phyloP scores from a whole-genome alignment of 2,888 invertebrate genomes.

The Drosophila paracracens region DNA sequence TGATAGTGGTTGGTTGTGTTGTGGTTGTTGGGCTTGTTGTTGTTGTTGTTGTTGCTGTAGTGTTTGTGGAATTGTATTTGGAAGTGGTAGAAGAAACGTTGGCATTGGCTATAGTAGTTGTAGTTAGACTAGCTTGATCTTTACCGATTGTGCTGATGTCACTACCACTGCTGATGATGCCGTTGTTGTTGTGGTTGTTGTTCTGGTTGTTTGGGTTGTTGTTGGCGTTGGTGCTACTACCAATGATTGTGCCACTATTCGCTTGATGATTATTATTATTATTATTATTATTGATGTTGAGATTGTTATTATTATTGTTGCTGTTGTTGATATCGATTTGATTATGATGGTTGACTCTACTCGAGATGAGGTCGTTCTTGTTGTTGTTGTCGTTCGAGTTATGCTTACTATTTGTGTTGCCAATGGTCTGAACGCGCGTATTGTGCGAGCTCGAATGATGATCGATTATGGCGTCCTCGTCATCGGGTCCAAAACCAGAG shows the following conservation, averaged over 20 bases:
- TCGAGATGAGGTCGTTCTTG: slow-evolving; percentile 75
- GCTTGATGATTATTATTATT: slow-evolving; percentile 82
- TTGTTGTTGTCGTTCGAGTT: slow-evolving; percentile 76
- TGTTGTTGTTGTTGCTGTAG: slow-evolving; percentile 19
- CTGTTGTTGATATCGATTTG: slow-evolving; percentile 73
- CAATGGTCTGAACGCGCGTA: slow-evolving; percentile 66
- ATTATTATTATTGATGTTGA: slow-evolving; percentile 77
- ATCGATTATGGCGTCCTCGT: slow-evolving; percentile 88
- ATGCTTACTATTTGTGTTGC: slow-evolving; percentile 79
- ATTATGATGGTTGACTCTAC: slow-evolving; percentile 80
- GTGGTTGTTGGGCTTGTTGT: slow-evolving; percentile 13
- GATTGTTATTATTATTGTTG: slow-evolving; percentile 79
- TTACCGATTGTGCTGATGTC: slow-evolving; percentile 84
- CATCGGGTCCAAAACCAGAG: slow-evolving; percentile 93
- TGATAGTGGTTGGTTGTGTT: slow-evolving; percentile 9
- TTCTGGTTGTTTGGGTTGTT: slow-evolving; percentile 50
- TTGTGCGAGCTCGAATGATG: slow-evolving; percentile 77
- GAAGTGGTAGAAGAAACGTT: slow-evolving; percentile 30
- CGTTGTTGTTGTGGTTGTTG: slow-evolving; percentile 68
- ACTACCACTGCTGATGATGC: slow-evolving; percentile 82
- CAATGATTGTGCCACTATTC: slow-evolving; percentile 84
- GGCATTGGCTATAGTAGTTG: slow-evolving; percentile 59
- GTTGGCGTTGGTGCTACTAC: slow-evolving; percentile 83
- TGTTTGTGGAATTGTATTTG: slow-evolving; percentile 29
- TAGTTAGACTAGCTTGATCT: slow-evolving; percentile 75